Base-by-base conservation (phyloP, 2,113 vertebrate genomes). In the Carassius carassius region DNA sequence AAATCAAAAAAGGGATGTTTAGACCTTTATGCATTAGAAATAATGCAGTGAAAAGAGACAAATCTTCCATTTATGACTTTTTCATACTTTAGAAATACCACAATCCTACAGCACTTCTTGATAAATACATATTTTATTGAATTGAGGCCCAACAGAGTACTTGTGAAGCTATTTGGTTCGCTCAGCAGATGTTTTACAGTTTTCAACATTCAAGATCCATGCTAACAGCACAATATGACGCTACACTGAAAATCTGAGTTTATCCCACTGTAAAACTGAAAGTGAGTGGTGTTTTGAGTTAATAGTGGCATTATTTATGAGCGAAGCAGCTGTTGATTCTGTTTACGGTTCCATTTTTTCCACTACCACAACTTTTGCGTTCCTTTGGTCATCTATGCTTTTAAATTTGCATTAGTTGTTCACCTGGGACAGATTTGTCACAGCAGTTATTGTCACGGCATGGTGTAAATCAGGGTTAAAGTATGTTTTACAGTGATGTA, bases 401-500 rank as follows among this genome's bases (percentile, higher is more conserved):
- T 82, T 67, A 54, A 19, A 63, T 79, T 70, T 62, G 51, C 76
- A 84, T 86, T 86, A 62, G 54, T 7, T 67, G 9, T 44, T 78
- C 81, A 81, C 65, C n/a, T 60, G 73, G 85, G 81, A 69, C 49
- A 70, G 56, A 51, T 83, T 75, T 37, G 17, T 83, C 65, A 29
- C 29, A 29, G 29, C 29, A 29, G 29, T 29, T 29, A 56, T 83
- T 86, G 81, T 79, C 63, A 10, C 12, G 47, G 74, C 23, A 23
- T 0, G 12, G 11, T 81, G 19, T 51, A 70, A 81, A 69, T 67
- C 23, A 51, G 41, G 17, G 25, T 51, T 37, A 56, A 69, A 63
- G 58, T 79, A 63, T 79, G 21, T 63, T 77, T 56, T 56, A 56
- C 25, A 49, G 10, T 81, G 62, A 63, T 23, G 7, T 78, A 60